These are phyloP conservation scores for Hyles euphorbiae DNA, from an alignment of 1,140 invertebrate species.

Conservation along the genomic window DNA sequence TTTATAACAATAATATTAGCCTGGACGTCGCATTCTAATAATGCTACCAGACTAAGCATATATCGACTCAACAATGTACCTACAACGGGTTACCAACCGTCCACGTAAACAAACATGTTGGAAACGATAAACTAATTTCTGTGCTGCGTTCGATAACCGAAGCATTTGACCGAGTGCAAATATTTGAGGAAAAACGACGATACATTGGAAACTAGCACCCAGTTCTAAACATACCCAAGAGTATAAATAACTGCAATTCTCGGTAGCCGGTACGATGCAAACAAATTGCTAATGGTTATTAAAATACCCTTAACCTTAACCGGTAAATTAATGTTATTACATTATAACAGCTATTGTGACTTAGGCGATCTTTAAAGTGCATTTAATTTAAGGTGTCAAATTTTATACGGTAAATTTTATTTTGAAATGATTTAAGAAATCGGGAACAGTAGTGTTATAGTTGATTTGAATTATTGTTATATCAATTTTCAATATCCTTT, in stretches of 20 bases:
- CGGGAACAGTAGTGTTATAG: no score
- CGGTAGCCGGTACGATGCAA: constrained; percentile 3
- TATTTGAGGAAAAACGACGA: constrained; percentile 23
- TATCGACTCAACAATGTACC: constrained; percentile 3
- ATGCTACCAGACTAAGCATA: background rate
- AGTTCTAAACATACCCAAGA: constrained; percentile 12
- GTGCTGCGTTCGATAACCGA: constrained; percentile 17
- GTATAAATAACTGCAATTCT: constrained; percentile 15
- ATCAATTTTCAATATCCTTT: no score
- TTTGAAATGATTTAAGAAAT: no score
- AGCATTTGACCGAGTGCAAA: constrained; percentile 9
- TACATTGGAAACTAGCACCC: constrained; percentile 8
- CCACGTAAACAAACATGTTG: constrained; percentile 10
- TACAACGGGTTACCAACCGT: constrained; percentile 5
- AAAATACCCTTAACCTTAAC: background rate
- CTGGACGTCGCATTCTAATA: no score
- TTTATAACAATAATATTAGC: no score
- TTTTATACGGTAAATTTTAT: no score
- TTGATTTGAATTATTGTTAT: no score
- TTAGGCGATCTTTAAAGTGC: no score
- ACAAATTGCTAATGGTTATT: constrained; percentile 3
- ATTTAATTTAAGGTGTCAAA: no score
- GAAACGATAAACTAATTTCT: constrained; percentile 26
- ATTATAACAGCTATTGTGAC: no score
- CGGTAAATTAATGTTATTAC: no score